phyloP scores from a whole-genome alignment of 2,888 invertebrate genomes.

The Calameuta pallipes region DNA sequence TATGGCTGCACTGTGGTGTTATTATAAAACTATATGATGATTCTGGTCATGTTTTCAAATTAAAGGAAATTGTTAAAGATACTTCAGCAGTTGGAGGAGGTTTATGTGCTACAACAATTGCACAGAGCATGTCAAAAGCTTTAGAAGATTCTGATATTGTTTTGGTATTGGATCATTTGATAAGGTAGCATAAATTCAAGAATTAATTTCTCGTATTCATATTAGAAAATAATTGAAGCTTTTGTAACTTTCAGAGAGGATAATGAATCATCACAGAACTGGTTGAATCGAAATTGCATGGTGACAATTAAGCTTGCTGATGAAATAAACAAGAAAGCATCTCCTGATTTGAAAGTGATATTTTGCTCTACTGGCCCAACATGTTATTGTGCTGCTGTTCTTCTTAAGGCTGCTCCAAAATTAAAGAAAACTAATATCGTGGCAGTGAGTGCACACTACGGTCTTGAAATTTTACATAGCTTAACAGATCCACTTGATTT shows the following conservation, averaged over 20 bases:
- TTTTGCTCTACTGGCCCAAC: slow-evolving; percentile 70
- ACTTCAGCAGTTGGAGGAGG: slow-evolving; percentile 27
- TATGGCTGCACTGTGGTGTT: slow-evolving; percentile 42
- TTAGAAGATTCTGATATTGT: slow-evolving; percentile 68
- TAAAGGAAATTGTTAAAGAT: slow-evolving; percentile 40
- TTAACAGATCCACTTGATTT: slow-evolving; percentile 60
- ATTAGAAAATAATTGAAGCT: slow-evolving; percentile 36
- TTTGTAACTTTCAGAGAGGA: slow-evolving; percentile 51
- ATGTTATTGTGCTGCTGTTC: slow-evolving; percentile 71
- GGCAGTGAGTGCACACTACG: slow-evolving; percentile 71
- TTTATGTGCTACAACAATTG: slow-evolving; percentile 58
- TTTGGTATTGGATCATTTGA: slow-evolving; percentile 68
- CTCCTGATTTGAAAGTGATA: slow-evolving; percentile 67
- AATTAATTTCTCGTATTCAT: neutral
- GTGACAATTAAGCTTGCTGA: slow-evolving; percentile 66
- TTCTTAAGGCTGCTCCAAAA: slow-evolving; percentile 64
- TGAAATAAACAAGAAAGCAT: slow-evolving; percentile 68
- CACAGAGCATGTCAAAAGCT: slow-evolving; percentile 67
- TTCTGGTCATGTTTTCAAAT: slow-evolving; percentile 39
- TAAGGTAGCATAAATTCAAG: slow-evolving; percentile 32
- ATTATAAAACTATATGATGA: slow-evolving; percentile 51
- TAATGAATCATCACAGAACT: slow-evolving; percentile 41
- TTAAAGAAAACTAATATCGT: slow-evolving; percentile 69
- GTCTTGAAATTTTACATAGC: slow-evolving; percentile 64
- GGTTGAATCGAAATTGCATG: slow-evolving; percentile 52